These are phyloP conservation scores for Diogma glabrata DNA, from an alignment of 2,888 invertebrate species.

Conservation along the genomic window DNA sequence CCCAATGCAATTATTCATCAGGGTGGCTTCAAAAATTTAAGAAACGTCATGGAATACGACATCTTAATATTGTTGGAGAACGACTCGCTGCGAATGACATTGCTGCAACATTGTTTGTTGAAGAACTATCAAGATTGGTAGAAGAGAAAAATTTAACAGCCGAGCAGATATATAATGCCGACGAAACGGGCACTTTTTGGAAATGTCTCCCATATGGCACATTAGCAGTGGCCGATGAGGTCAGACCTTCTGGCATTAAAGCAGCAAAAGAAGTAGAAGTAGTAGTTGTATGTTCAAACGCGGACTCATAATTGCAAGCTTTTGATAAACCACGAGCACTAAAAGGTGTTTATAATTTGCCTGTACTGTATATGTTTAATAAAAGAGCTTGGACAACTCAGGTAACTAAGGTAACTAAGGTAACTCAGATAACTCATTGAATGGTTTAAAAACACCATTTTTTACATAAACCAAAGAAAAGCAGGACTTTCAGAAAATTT, in stretches of 20 bases:
- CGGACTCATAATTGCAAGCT: neutral
- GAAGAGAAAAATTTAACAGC: neutral
- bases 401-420: too few species aligned
- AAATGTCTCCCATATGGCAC: neutral
- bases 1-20: neutral
- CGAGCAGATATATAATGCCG: too few species aligned
- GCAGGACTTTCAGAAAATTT: neutral
- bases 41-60: neutral
- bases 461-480: neutral
- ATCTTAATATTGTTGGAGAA: neutral
- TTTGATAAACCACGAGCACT: neutral
- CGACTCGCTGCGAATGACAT: neutral
- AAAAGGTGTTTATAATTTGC: neutral
- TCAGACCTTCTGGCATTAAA: too few species aligned
- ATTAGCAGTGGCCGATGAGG: neutral
- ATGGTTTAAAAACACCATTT: neutral
- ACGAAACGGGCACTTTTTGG: too few species aligned
- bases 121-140: neutral
- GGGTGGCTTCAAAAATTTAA: neutral
- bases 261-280: too few species aligned
- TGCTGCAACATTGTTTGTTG: conserved; percentile 1
- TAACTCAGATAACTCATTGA: too few species aligned
- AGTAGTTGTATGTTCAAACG: neutral
- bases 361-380: neutral
- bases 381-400: neutral